Evolutionary conservation across 2,888 invertebrate species (phyloP), one percentile per base, ranked within the genome.

Genomic region (Melanotus villosus): DNA sequence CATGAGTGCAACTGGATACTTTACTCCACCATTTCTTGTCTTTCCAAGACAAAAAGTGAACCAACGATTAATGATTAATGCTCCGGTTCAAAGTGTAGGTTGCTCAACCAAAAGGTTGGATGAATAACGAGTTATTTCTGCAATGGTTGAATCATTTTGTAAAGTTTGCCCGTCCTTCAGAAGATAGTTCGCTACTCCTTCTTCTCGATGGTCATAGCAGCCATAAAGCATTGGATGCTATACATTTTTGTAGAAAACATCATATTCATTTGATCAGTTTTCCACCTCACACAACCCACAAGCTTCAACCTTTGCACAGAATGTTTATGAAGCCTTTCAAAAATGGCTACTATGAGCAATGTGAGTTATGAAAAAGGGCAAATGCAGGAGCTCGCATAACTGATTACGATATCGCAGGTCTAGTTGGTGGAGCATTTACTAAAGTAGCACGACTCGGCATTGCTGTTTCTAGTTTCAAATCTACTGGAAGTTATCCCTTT

Each of bases 211-310:
- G n/a, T 10, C 34, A 36, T 14, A 6, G 2, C n/a, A 26, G 32
- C 10, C 34, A 56, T 19, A 36, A 16, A 12, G 10, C 10, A 9
- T 19, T 34, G 32, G 56, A n/a, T 12, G 52, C 12, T 12, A 52
- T 52, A 52, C 7, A 23, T 1, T 52, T 19, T 26, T 18, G 6
- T 4, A n/a, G 26, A 14, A 30, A 26, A 30, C 3, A 30, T 12
- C 6, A 34, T 36, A 57, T 57, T 57, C 38, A 57, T 57, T 14
- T 57, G 21, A 9, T 57, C 4, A 38, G 52, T 30, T 14, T 16
- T 4, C 57, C 38, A 38, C 38, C 57, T n/a, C n/a, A n/a, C n/a
- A n/a, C n/a, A n/a, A n/a, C n/a, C n/a, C n/a, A n/a, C n/a, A n/a
- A n/a, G n/a, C 18, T 36, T 2, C 57, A 57, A 12, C 57, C 57